These are phyloP conservation scores for Natrix natrix DNA, from an alignment of 2,797 vertebrate species.

Conservation along the genomic window DNA sequence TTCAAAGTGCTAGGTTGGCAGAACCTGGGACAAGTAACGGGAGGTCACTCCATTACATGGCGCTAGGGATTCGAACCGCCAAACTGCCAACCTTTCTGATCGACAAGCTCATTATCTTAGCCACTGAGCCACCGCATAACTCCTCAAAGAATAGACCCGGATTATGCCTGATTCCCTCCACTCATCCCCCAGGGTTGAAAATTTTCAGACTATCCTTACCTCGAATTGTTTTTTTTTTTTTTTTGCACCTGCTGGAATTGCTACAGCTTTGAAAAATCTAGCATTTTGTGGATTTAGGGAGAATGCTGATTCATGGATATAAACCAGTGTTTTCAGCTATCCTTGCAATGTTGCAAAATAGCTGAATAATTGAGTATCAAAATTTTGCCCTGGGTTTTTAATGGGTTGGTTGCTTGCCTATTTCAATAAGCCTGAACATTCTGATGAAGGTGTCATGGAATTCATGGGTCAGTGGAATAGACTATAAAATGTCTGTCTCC, in stretches of 20 bases:
- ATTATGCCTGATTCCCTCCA: neutral
- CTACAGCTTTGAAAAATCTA: neutral
- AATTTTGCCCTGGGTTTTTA: neutral
- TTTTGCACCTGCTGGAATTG: neutral
- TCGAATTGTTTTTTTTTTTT: neutral
- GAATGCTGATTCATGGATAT: neutral
- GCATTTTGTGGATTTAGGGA: neutral
- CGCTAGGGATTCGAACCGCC: no score
- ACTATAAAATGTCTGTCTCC: neutral
- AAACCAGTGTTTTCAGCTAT: neutral
- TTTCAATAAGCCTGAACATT: neutral
- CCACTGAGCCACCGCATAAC: no score
- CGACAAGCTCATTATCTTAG: no score
- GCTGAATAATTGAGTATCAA: neutral
- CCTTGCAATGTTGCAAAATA: neutral
- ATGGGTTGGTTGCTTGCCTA: neutral
- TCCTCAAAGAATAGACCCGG: no score
- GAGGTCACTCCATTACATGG: no score
- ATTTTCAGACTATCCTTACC: neutral
- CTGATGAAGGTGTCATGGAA: neutral
- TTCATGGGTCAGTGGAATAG: neutral
- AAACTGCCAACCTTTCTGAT: no score
- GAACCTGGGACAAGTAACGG: no score
- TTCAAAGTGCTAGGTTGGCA: no score
- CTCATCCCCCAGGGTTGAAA: neutral